These are phyloP conservation scores for Cyclura pinguis DNA, from an alignment of 2,797 vertebrate species.

Conservation along the genomic window DNA sequence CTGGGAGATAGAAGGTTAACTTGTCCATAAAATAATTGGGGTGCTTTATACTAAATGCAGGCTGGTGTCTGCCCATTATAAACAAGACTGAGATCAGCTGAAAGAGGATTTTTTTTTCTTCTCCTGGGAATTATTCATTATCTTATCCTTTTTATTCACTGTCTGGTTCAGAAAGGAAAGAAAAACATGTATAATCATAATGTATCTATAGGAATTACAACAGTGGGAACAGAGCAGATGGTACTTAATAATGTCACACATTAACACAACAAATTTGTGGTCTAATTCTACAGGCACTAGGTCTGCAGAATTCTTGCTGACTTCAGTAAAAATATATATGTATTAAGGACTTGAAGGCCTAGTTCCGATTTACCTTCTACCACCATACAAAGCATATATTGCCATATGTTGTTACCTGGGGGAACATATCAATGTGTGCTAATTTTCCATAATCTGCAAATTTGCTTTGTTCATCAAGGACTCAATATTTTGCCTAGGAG, in stretches of 20 bases:
- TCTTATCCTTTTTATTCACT: constrained; percentile 62
- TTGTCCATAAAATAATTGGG: constrained; percentile 81
- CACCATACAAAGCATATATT: constrained; percentile 45
- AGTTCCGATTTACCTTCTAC: constrained; percentile 56
- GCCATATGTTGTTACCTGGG: neutral
- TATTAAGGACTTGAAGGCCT: constrained; percentile 34
- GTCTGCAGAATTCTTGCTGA: constrained; percentile 14
- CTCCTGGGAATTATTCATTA: constrained; percentile 69
- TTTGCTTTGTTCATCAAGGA: neutral
- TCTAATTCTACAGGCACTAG: constrained; percentile 4
- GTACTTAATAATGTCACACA: constrained; percentile 39
- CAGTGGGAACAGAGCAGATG: constrained; percentile 46
- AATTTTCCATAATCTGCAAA: constrained; percentile 3
- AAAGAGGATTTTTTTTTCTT: constrained; percentile 67
- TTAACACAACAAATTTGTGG: constrained; percentile 43
- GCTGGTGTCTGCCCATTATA: constrained; percentile 68
- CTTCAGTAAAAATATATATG: rapidly evolving
- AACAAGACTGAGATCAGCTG: constrained; percentile 67
- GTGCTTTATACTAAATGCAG: constrained; percentile 78
- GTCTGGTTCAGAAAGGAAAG: constrained; percentile 51
- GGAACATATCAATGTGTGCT: neutral
- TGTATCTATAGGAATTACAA: constrained; percentile 60
- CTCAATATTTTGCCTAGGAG: neutral
- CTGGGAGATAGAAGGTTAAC: constrained; percentile 83
- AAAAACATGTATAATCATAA: constrained; percentile 52